Base-by-base conservation (phyloP, 1,140 invertebrate genomes). In the Lordiphosa collinella region DNA sequence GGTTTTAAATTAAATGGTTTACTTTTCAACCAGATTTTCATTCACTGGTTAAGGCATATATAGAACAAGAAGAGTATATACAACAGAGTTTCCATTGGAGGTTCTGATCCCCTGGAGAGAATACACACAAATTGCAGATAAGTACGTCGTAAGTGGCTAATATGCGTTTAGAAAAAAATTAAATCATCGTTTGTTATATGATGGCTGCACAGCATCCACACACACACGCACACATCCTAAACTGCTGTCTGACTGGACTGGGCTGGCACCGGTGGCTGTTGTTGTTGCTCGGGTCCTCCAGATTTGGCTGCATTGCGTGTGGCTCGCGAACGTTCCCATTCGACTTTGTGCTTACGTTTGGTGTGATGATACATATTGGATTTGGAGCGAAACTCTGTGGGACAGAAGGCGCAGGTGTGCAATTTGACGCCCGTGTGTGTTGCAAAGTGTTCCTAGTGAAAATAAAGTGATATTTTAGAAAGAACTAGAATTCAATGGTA, bases 311-410 rank as follows among this genome's bases (percentile, higher is more conserved):
- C 73, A 25, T 60, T 78, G 2, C 78, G 56, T 0, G 50, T 78
- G 22, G 79, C 72, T 1, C 78, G 56, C 13, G 69, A 82, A 0
- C 58, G 55, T 25, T 82, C 76, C 86, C 86, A 88, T 59, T 88
- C 86, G 2, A 64, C 44, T 54, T 72, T 78, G 50, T 88, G 86
- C 48, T 86, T 80, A 41, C 86, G 76, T 61, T 88, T 88, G 10
- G 79, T 84, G 38, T 89, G 89, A 31, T 86, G 80, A 47, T 86
- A 87, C 88, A 89, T 89, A 65, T 89, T 89, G 13, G 86, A 88
- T 35, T 74, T 89, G 40, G 84, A 88, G 10, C 80, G 69, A 36
- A 88, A 89, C 31, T 85, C 75, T 9, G 79, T 88, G 40, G 74
- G 67, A 36, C 89, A 89, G 41, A 89, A 88, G 37, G 86, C 68